Base-by-base conservation (phyloP, 2,888 invertebrate genomes). In the Ephialtes manifestator region DNA sequence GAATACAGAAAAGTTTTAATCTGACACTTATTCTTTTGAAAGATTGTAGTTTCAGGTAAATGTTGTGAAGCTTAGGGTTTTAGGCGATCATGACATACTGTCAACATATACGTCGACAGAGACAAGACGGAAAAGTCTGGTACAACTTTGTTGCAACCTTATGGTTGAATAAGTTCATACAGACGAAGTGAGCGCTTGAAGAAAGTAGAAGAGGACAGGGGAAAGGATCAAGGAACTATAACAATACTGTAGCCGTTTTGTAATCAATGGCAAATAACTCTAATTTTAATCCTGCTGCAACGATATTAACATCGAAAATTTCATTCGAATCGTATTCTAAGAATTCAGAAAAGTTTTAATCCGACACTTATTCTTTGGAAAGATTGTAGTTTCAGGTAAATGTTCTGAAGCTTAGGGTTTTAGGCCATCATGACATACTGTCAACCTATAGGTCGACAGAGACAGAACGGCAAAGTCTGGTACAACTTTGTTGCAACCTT, bases 161-260 rank as follows among this genome's bases (percentile, higher is more conserved):
- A 24, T n/a, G 46, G 28, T 72, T 28, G 46, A 58, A 43, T n/a
- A 28, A 46, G 1, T 60, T n/a, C 31, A 48, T 51, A 18, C 13
- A 18, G 63, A 7, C 28, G 24, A 0, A 53, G 13, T 46, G n/a
- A 43, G 31, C 39, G 67, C 24, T 13, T 18, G 35, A 46, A 39
- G 39, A 35, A 70, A 43, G 35, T 8, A 5, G 18, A 58, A 53
- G 35, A 31, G 20, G 55, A 48, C 51, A n/a, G 51, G 76, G n/a
- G 35, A 53, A 46, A 77, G 67, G 55, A 70, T 68, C 55, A 43
- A 58, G 58, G 10, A 76, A 55, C 65, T 65, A n/a, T n/a, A n/a
- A n/a, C n/a, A n/a, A n/a, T n/a, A n/a, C n/a, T n/a, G n/a, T n/a
- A n/a, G n/a, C n/a, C n/a, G n/a, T n/a, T n/a, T n/a, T n/a, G n/a